Evolutionary conservation across 1,140 invertebrate genomes (phyloP), one percentile per base, ranked within the genome.

Genomic region (Harpegnathos saltator): DNA sequence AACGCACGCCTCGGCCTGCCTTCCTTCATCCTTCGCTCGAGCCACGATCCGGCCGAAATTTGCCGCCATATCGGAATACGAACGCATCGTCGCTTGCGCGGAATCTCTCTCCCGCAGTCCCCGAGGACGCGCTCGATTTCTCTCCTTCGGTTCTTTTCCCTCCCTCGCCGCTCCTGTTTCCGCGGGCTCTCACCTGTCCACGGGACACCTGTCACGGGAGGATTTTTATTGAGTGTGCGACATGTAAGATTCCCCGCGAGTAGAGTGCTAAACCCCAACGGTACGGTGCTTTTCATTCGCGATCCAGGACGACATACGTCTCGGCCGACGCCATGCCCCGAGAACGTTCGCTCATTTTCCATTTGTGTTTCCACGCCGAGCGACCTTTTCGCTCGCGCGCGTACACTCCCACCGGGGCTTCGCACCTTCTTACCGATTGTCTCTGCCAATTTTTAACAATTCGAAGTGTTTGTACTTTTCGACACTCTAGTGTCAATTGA

Each of bases 321-420:
- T 90, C 86, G 82, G 63, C 68, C 73, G 92, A 92, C 92, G 92
- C 92, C 92, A 93, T 92, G 92, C 88, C 89, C 89, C 87, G 84
- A 85, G 74, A 33, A 5, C 86, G 66, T 56, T 38, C 86, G 84
- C 59, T 44, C 52, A 69, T 83, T 86, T 61, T 33, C 54, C 33
- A 19, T 9, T 44, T 12, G 26, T 9, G n/a, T 12, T 33, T 33
- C 19, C 14, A 22, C 19, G 15, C 1, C 1, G 3, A 62, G 1
- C 15, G 38, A 81, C 14, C 63, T 19, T 4, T 9, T 26, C 78
- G 58, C 66, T 62, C 50, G 33, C 3, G 38, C 7, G 33, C 4
- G 11, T 11, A 9, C 38, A 7, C 38, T 44, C 3, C 38, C 38
- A 44, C 38, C 11, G n/a, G n/a, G n/a, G n/a, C 38, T 44, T 44